Conservation (phyloP, 1,140 invertebrate genomes). For the Drosophila biarmipes region DNA sequence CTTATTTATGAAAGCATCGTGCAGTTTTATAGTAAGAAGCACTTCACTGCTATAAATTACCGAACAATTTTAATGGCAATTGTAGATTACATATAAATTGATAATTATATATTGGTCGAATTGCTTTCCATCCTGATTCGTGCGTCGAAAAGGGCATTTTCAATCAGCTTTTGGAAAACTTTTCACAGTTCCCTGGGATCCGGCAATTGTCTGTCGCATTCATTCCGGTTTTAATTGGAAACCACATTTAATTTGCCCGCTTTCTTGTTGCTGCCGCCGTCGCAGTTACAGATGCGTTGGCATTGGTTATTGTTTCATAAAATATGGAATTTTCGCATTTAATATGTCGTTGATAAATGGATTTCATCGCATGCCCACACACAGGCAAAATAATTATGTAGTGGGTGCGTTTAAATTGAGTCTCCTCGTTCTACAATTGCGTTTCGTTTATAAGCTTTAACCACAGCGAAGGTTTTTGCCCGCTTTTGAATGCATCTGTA, state of each 20-base stretch:
- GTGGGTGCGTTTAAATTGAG: slow-evolving; percentile 51
- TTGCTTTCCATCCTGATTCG: slow-evolving; percentile 22
- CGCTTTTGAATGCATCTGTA: slow-evolving; percentile 11
- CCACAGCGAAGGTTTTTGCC: slow-evolving; percentile 25
- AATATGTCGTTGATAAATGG: slow-evolving; percentile 58
- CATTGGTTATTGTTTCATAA: slow-evolving; percentile 37
- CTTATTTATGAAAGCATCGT: no score
- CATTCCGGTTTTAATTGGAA: slow-evolving; percentile 65
- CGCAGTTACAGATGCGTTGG: slow-evolving; percentile 22
- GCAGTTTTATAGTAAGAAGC: background rate
- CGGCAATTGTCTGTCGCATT: slow-evolving; percentile 42
- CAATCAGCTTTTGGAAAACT: slow-evolving; percentile 29
- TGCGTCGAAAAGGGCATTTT: slow-evolving; percentile 24
- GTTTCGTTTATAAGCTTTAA: slow-evolving; percentile 17
- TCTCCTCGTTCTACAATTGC: slow-evolving; percentile 31
- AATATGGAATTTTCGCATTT: slow-evolving; percentile 58
- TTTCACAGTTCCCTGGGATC: slow-evolving; percentile 5
- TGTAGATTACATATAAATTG: slow-evolving; percentile 12
- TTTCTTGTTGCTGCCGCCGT: slow-evolving; percentile 21
- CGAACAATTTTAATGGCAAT: slow-evolving; percentile 3
- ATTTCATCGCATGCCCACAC: slow-evolving; percentile 40
- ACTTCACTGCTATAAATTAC: background rate
- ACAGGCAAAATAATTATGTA: slow-evolving; percentile 49
- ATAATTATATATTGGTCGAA: slow-evolving; percentile 39
- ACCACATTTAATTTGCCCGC: slow-evolving; percentile 61